Evolutionary conservation across 2,113 vertebrate species (phyloP).

Genomic region (Tiliqua scincoides): DNA sequence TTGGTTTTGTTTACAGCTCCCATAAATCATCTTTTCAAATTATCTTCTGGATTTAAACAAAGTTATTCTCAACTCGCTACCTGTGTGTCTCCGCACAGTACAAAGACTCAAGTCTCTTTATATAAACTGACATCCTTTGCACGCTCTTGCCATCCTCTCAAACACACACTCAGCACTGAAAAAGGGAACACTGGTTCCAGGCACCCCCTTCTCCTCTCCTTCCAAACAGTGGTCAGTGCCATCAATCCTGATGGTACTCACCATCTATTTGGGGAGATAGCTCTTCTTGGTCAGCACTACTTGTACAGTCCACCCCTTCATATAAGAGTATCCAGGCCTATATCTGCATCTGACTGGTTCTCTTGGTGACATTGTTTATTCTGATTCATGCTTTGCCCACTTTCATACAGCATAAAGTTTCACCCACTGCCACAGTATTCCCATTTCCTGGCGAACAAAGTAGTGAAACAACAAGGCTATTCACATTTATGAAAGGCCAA

Average conservation of each 20-base stretch:
- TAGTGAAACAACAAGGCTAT: not conserved
- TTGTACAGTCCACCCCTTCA: not conserved
- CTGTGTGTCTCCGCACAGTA: not conserved
- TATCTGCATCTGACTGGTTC: not conserved
- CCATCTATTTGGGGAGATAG: not conserved
- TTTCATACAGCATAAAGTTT: not conserved
- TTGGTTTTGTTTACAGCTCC: not conserved
- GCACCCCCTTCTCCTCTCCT: not conserved
- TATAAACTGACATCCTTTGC: not conserved
- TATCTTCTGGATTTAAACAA: not conserved
- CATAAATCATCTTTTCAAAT: not conserved
- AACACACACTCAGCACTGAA: not conserved
- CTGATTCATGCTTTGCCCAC: not conserved
- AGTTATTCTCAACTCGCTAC: not conserved
- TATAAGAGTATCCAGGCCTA: not conserved
- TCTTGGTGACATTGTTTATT: not conserved
- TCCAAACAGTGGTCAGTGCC: not conserved
- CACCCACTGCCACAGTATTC: not conserved
- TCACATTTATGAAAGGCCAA: not conserved
- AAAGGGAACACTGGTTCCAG: not conserved
- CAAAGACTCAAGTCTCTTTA: not conserved
- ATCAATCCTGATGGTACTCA: not conserved
- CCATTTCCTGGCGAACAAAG: not conserved
- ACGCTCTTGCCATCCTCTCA: not conserved
- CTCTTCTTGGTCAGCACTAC: not conserved